Conservation (phyloP, 2,888 invertebrate species). For the Halictus ligatus region DNA sequence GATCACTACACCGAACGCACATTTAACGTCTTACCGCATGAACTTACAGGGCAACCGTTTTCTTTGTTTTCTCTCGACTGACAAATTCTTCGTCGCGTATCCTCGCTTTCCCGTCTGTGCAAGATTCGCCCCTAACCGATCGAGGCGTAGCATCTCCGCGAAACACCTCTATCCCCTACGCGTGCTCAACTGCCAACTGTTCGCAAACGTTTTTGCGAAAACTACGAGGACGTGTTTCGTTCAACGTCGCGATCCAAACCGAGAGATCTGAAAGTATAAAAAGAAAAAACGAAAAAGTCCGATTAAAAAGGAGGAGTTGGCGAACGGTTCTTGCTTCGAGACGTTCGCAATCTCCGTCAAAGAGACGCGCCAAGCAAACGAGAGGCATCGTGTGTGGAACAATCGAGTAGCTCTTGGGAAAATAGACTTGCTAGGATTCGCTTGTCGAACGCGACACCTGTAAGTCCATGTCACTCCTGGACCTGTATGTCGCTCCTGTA, state of each 20-base stretch:
- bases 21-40: conserved; percentile 53
- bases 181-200: neutral
- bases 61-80: neutral
- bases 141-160: neutral
- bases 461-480: conserved; percentile 5
- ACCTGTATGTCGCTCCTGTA: conserved; percentile 12
- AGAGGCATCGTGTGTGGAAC: neutral
- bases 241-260: neutral
- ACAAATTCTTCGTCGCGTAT: neutral
- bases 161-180: neutral
- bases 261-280: neutral
- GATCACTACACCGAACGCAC: conserved; percentile 26
- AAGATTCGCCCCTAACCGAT: neutral
- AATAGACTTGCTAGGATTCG: neutral
- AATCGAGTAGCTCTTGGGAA: neutral
- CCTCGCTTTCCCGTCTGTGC: neutral
- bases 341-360: neutral
- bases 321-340: neutral
- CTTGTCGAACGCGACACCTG: conserved; percentile 3
- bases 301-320: neutral
- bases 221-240: too few species aligned
- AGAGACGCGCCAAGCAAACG: neutral
- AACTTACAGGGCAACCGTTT: conserved; percentile 60
- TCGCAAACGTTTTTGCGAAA: too few species aligned
- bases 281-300: neutral